Conservation (phyloP, 1,140 invertebrate species). For the Ips nitidus region DNA sequence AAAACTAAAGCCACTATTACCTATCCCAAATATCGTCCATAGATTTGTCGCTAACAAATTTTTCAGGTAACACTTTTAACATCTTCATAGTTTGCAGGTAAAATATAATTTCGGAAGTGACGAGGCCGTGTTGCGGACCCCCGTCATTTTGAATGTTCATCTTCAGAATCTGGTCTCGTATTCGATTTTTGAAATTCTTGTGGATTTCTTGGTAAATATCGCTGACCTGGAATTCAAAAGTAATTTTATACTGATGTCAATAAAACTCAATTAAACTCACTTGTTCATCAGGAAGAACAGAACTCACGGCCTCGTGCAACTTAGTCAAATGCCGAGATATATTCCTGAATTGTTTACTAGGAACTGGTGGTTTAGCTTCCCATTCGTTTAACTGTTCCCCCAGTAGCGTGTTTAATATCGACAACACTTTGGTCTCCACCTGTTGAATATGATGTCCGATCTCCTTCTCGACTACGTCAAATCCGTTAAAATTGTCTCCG, state of each 20-base stretch:
- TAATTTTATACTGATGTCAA: slow-evolving; percentile 2
- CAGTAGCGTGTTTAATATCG: slow-evolving; percentile 84
- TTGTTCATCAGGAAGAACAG: slow-evolving; percentile 74
- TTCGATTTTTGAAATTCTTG: slow-evolving; percentile 81
- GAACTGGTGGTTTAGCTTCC: slow-evolving; percentile 94
- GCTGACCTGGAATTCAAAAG: slow-evolving; percentile 53
- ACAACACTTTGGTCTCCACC: slow-evolving; percentile 87
- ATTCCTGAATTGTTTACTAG: slow-evolving; percentile 87
- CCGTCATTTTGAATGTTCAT: slow-evolving; percentile 93
- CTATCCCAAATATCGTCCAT: slow-evolving; percentile 79
- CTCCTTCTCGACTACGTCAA: slow-evolving; percentile 74
- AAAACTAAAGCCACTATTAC: slow-evolving; percentile 50
- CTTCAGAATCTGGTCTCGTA: slow-evolving; percentile 79
- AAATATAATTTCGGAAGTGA: slow-evolving; percentile 93
- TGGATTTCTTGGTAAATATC: slow-evolving; percentile 83
- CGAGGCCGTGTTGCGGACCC: slow-evolving; percentile 93
- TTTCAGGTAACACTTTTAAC: slow-evolving; percentile 75
- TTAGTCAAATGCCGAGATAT: slow-evolving; percentile 91
- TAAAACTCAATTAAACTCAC: slow-evolving; percentile 45
- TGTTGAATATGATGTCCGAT: slow-evolving; percentile 88
- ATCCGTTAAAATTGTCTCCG: slow-evolving; percentile 49
- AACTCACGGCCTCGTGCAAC: slow-evolving; percentile 87
- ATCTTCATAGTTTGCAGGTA: slow-evolving; percentile 90
- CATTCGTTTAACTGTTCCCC: slow-evolving; percentile 75
- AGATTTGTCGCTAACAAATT: slow-evolving; percentile 71